phyloP scores from a whole-genome alignment of 2,888 invertebrate genomes.

The Stictocephala bisonia region DNA sequence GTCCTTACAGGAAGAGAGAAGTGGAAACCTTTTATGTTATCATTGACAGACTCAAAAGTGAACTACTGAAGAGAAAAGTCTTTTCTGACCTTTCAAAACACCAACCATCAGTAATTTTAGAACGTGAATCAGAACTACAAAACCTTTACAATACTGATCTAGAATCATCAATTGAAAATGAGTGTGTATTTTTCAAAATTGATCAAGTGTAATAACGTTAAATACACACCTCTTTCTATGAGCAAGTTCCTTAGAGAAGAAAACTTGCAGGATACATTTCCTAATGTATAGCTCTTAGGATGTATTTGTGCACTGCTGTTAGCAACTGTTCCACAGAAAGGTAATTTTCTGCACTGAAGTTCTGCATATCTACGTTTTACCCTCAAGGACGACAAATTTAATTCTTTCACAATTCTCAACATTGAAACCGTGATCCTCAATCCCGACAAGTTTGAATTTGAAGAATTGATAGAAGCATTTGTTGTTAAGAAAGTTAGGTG shows the following conservation, averaged over 20 bases:
- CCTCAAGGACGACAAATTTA: background rate
- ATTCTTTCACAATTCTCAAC: background rate
- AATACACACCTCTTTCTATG: background rate
- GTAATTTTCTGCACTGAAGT: background rate
- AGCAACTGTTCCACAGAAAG: background rate
- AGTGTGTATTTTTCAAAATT: slow-evolving; percentile 4
- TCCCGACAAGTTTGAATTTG: background rate
- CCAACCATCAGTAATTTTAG: background rate
- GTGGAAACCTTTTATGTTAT: slow-evolving; percentile 26
- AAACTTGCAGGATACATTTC: background rate
- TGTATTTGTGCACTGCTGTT: background rate
- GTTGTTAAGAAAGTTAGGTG: background rate
- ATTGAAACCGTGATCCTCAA: background rate
- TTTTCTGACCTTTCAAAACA: background rate
- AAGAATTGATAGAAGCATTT: background rate
- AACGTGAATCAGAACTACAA: background rate
- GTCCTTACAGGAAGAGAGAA: too few species aligned
- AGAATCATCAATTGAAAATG: background rate
- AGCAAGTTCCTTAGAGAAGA: too few species aligned
- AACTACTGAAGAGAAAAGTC: background rate
- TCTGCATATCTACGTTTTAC: too few species aligned
- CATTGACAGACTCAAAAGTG: background rate
- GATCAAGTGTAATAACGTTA: too few species aligned
- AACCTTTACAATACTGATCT: background rate
- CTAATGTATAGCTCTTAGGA: too few species aligned